These are phyloP conservation scores for Coecobrya sp. DNA, from an alignment of 2,888 invertebrate genomes.

Conservation along the genomic window DNA sequence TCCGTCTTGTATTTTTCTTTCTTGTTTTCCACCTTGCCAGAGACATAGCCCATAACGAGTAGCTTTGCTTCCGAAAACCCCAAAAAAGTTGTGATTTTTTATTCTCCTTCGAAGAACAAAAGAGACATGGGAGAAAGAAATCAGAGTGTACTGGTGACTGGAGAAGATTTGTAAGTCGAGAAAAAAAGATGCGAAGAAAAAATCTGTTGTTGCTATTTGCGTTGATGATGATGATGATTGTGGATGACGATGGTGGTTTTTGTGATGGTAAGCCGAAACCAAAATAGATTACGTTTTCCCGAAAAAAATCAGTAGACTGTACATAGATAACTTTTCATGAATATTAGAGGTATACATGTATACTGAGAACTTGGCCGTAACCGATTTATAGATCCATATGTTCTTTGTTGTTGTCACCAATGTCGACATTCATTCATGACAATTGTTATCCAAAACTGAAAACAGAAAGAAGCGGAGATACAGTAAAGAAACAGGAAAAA, in stretches of 20 bases:
- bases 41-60: no score
- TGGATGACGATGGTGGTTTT: neutral
- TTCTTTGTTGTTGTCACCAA: constrained; percentile 22
- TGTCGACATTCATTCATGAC: constrained; percentile 1
- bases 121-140: constrained; percentile 6
- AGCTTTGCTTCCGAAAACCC: no score
- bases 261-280: constrained; percentile 21
- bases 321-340: neutral
- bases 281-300: constrained; percentile 31
- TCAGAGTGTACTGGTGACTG: neutral
- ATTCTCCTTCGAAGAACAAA: neutral
- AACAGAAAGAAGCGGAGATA: neutral
- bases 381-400: neutral
- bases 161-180: constrained; percentile 33
- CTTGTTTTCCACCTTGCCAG: neutral
- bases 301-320: neutral
- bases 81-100: neutral
- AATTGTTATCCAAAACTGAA: neutral
- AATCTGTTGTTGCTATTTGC: constrained; percentile 28
- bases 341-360: neutral
- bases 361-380: neutral
- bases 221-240: constrained; percentile 17
- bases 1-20: neutral
- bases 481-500: neutral
- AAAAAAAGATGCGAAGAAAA: neutral